Conservation (phyloP, 2,113 vertebrate species). For the Hipposideros armiger region DNA sequence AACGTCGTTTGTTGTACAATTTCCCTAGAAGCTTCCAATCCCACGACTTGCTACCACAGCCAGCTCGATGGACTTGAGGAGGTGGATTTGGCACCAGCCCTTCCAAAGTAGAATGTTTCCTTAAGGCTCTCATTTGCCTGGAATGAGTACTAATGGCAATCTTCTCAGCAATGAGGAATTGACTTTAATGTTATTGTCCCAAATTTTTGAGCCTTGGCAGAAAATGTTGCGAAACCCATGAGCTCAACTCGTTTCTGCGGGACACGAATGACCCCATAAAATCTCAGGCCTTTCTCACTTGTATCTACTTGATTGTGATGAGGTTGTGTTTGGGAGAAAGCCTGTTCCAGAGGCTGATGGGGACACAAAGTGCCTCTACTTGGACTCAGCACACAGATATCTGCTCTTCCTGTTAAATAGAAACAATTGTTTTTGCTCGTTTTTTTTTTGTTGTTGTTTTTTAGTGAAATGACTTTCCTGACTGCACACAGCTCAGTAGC, state of each 20-base stretch:
- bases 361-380: not conserved
- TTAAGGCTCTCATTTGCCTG: constrained; percentile 36
- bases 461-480: constrained; percentile 79
- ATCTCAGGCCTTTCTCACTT: not conserved
- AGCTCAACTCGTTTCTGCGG: constrained; percentile 15
- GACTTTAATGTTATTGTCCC: not conserved
- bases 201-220: constrained; percentile 55
- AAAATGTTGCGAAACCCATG: constrained; percentile 44
- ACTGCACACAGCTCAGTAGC: constrained; percentile 23
- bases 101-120: not conserved
- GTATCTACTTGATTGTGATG: not conserved
- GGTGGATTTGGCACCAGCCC: not conserved
- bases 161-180: constrained; percentile 54
- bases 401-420: constrained; percentile 71
- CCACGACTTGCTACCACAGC: not conserved
- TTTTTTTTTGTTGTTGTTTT: constrained; percentile 70
- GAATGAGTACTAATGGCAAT: constrained; percentile 54
- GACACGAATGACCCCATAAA: constrained; percentile 47
- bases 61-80: not conserved
- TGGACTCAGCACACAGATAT: not conserved
- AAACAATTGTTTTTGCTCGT: constrained; percentile 69
- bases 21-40: not conserved
- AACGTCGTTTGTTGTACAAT: not conserved
- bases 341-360: not conserved
- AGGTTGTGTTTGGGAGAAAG: not conserved